Evolutionary conservation across 64 coral and sea anemone genomes (phyloP), one percentile per base, ranked within the genome.

Genomic region (Acropora yongei): DNA sequence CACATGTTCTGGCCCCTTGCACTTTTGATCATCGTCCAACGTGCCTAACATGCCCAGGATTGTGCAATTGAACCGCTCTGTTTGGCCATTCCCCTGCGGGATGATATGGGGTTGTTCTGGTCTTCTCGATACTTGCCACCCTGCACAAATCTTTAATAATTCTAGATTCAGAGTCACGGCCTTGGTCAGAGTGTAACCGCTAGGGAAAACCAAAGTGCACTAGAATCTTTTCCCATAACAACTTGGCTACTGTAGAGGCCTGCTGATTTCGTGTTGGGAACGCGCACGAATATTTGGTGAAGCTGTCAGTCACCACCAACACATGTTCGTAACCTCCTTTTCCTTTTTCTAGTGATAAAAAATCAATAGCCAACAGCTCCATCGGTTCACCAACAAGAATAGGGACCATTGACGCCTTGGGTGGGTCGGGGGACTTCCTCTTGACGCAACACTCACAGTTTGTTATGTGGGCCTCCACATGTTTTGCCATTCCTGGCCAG

Each of bases 321-420:
- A 85, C 50, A 16, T 72, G 17, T 13, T 83, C 82, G 30, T 58
- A 92, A 57, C 80, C 90, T 77, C 80, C 80, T 65, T 92, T 92
- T 40, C 90, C 79, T 60, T 92, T 63, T 44, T 89, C 93, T 40
- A 90, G 39, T 61, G 71, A 85, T 43, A 94, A 30, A 48, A 89
- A 94, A 79, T 90, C 93, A 14, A 94, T 78, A 13, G 71, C 81
- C 13, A 94, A 44, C 18, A 94, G 51, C 51, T 55, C 51, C 51
- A 55, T 55, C 9, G 51, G 51, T 9, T 55, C 51, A 4, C 51
- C 51, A 43, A 51, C 79, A 41, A 44, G 46, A 39, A 94, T 11
- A 14, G 87, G n/a, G 41, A 77, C 51, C 72, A 94, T 45, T 41
- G 93, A 78, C 14, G 83, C 91, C 67, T 3, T 77, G 18, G 48